A percentile compares a stretch with the other conserved stretches of the same genome.
phyloP scores from a whole-genome alignment of 2,113 vertebrate genomes.

The Hylia prasina region DNA sequence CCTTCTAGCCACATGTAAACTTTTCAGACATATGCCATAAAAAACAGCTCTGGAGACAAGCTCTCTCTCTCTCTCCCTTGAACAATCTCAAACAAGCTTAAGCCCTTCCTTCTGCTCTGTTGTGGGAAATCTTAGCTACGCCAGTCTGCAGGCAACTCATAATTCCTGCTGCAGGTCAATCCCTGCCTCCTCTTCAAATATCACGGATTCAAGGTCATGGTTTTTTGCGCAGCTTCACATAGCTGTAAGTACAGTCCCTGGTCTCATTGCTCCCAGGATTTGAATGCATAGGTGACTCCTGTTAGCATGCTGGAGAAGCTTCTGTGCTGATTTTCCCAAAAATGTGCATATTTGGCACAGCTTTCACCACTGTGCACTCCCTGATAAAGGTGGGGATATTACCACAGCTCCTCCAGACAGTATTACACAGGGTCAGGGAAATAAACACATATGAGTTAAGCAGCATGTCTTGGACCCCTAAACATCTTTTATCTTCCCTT shows the following conservation, averaged over 20 bases:
- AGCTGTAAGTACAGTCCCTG: not conserved
- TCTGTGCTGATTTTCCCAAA: not conserved
- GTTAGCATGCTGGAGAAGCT: not conserved
- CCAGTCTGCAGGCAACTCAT: not conserved
- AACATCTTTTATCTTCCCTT: not conserved
- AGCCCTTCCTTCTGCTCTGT: not conserved
- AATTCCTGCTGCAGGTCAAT: not conserved
- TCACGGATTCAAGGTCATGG: not conserved
- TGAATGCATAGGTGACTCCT: not conserved
- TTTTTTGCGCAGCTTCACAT: not conserved
- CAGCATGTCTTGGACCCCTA: not conserved
- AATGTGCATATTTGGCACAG: not conserved
- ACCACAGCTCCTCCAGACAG: not conserved
- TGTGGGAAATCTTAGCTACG: not conserved
- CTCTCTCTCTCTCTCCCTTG: not conserved
- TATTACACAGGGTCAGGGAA: not conserved
- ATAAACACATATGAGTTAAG: not conserved
- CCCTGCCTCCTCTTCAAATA: not conserved
- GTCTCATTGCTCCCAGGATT: not conserved
- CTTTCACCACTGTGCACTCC: not conserved
- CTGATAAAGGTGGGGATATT: not conserved
- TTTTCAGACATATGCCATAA: not conserved
- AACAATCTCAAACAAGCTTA: not conserved
- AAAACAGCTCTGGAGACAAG: not conserved
- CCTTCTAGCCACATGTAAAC: not conserved